Evolutionary conservation across 2,888 invertebrate genomes (phyloP), one percentile per base, ranked within the genome.

Genomic region (Drosophila austrosaltans): DNA sequence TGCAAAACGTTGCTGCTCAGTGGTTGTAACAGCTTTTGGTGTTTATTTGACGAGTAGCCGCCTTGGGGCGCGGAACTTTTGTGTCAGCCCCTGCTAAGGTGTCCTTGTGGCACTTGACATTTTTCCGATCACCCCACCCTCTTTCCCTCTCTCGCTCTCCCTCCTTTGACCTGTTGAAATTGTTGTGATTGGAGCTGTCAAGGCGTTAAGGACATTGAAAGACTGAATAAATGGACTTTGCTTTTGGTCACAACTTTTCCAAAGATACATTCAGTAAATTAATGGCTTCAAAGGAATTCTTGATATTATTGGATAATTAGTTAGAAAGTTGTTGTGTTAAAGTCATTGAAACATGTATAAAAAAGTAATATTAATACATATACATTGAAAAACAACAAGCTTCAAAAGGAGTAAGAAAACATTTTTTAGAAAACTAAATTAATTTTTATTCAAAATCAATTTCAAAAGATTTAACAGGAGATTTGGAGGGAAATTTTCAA

Each of bases 101-200:
- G 66, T 57, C 72, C 66, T 66, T 66, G 53, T 63, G 42, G 54
- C 66, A 59, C 44, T 71, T 72, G 72, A 66, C 72, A 72, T 72
- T 72, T 72, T 56, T 36, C 57, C 30, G 32, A 58, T 61, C 60
- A 42, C 25, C 57, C 59, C 42, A 48, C 48, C 36, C 12, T 5
- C 32, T 1, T 20, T 20, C 57, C 1, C 56, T 12, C 6, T 16
- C n/a, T 28, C 12, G 2, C 10, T 20, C 16, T 3, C 20, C 12
- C 16, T 7, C n/a, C 3, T 30, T 32, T 22, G 20, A 56, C 57
- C 57, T 57, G 57, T 57, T 22, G 57, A 39, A 57, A 57, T 3
- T n/a, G 22, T 22, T 30, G 36, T 39, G 22, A 57, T 22, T 8
- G 56, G 2, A 36, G 36, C 56, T 56, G 36, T 32, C 56, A 36